Conservation (phyloP, 2,888 invertebrate species). For the Notocelia uddmanniana region DNA sequence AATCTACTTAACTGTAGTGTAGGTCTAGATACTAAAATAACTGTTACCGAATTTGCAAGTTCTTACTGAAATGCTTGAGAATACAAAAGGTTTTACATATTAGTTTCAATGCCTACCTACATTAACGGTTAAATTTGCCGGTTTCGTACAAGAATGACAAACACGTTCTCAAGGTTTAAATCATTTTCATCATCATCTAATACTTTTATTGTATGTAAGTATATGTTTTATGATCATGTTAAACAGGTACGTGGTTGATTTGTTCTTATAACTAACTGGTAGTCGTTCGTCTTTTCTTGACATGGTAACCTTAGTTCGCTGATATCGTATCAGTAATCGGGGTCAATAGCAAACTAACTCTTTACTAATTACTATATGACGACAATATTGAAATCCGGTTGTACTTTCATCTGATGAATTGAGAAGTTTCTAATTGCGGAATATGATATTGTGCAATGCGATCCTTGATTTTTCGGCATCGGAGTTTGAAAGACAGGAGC, state of each 20-base stretch:
- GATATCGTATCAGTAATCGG: slow-evolving; percentile 42
- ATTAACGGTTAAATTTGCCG: slow-evolving; percentile 46
- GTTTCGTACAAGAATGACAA: slow-evolving; percentile 51
- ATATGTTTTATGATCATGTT: slow-evolving; percentile 18
- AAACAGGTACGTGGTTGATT: slow-evolving; percentile 14
- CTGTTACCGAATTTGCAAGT: neutral
- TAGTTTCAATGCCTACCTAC: neutral
- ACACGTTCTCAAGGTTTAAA: slow-evolving; percentile 59
- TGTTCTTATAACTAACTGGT: neutral
- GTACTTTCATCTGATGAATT: neutral
- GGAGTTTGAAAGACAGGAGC: neutral
- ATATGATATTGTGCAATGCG: neutral
- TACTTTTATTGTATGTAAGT: slow-evolving; percentile 10
- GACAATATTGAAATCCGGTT: slow-evolving; percentile 22
- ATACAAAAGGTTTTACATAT: neutral
- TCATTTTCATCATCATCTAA: slow-evolving; percentile 46
- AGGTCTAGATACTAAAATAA: neutral
- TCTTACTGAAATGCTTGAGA: too few species aligned
- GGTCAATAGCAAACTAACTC: slow-evolving; percentile 38
- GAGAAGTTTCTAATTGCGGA: neutral
- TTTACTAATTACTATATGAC: slow-evolving; percentile 11
- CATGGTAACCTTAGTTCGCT: slow-evolving; percentile 44
- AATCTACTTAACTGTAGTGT: too few species aligned
- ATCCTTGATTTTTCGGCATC: neutral
- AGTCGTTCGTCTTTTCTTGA: slow-evolving; percentile 49